Evolutionary conservation across 2,888 invertebrate genomes (phyloP), one percentile per base, ranked within the genome.

Genomic region (Belgica antarctica): DNA sequence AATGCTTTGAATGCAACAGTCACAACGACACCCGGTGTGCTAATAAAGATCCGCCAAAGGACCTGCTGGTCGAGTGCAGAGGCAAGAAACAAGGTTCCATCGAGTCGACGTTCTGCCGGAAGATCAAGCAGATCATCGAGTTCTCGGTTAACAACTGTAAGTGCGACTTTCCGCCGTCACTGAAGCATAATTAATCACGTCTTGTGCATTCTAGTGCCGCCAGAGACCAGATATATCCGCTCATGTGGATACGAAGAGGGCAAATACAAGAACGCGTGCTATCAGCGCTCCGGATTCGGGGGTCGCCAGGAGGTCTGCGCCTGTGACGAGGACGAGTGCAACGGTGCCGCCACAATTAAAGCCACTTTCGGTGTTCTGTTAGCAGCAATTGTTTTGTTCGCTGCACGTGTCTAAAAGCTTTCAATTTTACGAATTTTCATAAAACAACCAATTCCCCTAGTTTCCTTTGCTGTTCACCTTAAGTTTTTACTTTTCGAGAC

Each of bases 291-390:
- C 68, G 94, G 94, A 25, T 94, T 93, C 76, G 94, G 94, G 7
- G 93, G 94, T 12, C 85, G 94, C 74, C 92, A 93, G 78, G 89
- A 92, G 78, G 93, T 94, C 22, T 94, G 94, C 81, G 89, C 92
- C 68, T 94, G 94, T 76, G 80, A 85, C 71, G 83, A 83, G 69
- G 89, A 92, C 75, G 85, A 84, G 73, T 94, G 93, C 81, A 94
- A 94, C 79, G 83, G 83, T 1, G 83, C 72, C 66, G 78, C 77
- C 36, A 72, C 71, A 62, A 75, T 70, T 19, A 70, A 70, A 61
- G 61, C 70, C 24, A 61, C 70, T n/a, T 24, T 70, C 1, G 70
- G 70, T 24, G 36, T 70, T 41, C 59, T 70, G 15, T 70, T 70
- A 61, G 70, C 70, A 24, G 34, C 19, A 24, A 7, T 70, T 15